phyloP scores from a whole-genome alignment of 2,888 invertebrate genomes.

The Globia sparganii region DNA sequence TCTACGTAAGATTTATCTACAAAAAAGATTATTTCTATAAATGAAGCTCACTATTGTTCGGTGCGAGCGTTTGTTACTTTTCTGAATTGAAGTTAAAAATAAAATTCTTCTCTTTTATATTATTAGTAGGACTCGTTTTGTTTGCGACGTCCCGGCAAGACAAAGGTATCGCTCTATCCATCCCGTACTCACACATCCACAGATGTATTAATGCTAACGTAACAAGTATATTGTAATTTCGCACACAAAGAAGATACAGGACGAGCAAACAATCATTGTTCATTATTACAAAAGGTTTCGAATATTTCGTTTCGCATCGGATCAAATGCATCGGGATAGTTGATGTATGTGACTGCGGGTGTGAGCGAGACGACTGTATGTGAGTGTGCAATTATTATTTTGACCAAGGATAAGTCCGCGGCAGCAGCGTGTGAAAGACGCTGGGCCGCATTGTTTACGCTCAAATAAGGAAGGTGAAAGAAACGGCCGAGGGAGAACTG shows the following conservation, averaged over 20 bases:
- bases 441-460: slow-evolving; percentile 89
- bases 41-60: slow-evolving; percentile 89
- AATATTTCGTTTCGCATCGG: slow-evolving; percentile 89
- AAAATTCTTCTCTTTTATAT: slow-evolving; percentile 90
- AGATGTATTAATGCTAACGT: slow-evolving; percentile 86
- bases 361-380: slow-evolving; percentile 82
- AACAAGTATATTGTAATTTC: slow-evolving; percentile 90
- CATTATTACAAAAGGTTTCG: slow-evolving; percentile 90
- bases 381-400: slow-evolving; percentile 89
- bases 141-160: slow-evolving; percentile 90
- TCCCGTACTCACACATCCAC: slow-evolving; percentile 87
- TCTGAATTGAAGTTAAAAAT: slow-evolving; percentile 90
- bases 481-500: slow-evolving; percentile 80
- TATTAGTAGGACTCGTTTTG: slow-evolving; percentile 89
- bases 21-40: slow-evolving; percentile 90
- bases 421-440: slow-evolving; percentile 90
- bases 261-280: slow-evolving; percentile 90
- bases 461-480: slow-evolving; percentile 89
- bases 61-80: slow-evolving; percentile 88
- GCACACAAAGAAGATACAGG: slow-evolving; percentile 90
- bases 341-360: slow-evolving; percentile 83
- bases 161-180: slow-evolving; percentile 89
- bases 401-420: slow-evolving; percentile 89
- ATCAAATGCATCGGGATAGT: slow-evolving; percentile 88
- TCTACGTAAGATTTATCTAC: slow-evolving; percentile 89